Evolutionary conservation across 2,888 invertebrate genomes (phyloP).

Genomic region (Keiferia lycopersicella): DNA sequence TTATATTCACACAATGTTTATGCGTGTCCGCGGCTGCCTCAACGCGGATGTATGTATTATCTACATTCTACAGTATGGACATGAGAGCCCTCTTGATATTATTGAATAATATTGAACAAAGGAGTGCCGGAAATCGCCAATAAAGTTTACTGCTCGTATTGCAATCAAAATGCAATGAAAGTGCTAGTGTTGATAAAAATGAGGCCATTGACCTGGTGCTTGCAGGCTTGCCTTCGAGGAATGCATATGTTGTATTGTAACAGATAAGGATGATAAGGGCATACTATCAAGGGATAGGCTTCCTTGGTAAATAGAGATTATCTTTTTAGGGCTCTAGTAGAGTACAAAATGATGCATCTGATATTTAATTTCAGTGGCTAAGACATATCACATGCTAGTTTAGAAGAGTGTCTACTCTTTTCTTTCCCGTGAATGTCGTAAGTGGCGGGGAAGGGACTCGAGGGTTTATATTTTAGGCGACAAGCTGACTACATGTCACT

Average conservation of each 20-base stretch:
- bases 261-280: slow-evolving; percentile 2
- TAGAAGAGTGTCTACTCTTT: too few relatives aligned
- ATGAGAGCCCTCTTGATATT: slow-evolving; percentile 45
- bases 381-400: too few relatives aligned
- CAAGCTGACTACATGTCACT: too few relatives aligned
- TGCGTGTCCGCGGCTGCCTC: slow-evolving; percentile 10
- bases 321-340: background rate
- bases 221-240: background rate
- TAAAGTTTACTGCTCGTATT: slow-evolving; percentile 55
- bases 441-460: too few relatives aligned
- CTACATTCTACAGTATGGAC: slow-evolving; percentile 28
- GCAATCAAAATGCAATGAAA: slow-evolving; percentile 16
- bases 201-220: slow-evolving; percentile 48
- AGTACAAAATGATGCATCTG: too few relatives aligned
- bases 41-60: slow-evolving; percentile 14
- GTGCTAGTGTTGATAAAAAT: slow-evolving; percentile 33
- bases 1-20: slow-evolving; percentile 25
- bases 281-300: background rate
- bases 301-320: background rate
- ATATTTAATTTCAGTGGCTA: too few relatives aligned
- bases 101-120: slow-evolving; percentile 68
- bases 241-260: background rate
- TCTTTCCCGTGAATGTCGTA: too few relatives aligned
- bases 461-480: too few relatives aligned
- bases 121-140: slow-evolving; percentile 70